Percentiles rank a stretch among this genome's conserved stretches.
Evolutionary conservation across 2,888 invertebrate species (phyloP).

Genomic region (Meiosimyza platycephala): DNA sequence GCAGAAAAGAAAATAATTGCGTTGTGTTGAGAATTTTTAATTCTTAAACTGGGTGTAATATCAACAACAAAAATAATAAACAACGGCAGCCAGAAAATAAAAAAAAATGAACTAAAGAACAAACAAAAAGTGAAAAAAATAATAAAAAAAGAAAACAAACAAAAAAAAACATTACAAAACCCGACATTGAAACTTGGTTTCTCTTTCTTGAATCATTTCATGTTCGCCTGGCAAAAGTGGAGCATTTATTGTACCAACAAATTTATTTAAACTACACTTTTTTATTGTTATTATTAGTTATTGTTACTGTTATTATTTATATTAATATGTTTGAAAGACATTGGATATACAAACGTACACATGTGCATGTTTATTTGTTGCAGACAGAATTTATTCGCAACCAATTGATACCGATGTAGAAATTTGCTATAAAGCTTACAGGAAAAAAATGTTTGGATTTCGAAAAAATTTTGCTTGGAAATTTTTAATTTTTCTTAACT

Average conservation of each 20-base stretch:
- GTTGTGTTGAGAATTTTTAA: conserved; percentile 38
- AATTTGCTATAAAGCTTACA: too few relatives aligned
- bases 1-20: conserved; percentile 32
- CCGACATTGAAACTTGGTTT: conserved; percentile 40
- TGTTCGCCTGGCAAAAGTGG: conserved; percentile 67
- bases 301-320: conserved; percentile 6
- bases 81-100: conserved; percentile 30
- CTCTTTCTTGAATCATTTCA: conserved; percentile 44
- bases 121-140: conserved; percentile 11
- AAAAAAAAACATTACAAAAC: conserved; percentile 23
- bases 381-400: too few relatives aligned
- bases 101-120: conserved; percentile 22
- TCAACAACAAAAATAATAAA: conserved; percentile 24
- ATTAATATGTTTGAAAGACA: background rate
- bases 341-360: too few relatives aligned
- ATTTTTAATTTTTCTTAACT: too few relatives aligned
- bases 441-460: too few relatives aligned
- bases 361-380: too few relatives aligned
- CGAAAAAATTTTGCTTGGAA: too few relatives aligned
- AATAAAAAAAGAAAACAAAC: background rate
- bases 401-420: too few relatives aligned
- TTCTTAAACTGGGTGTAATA: conserved; percentile 37
- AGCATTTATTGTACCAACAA: conserved; percentile 67
- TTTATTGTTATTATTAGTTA: conserved; percentile 6
- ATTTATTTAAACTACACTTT: conserved; percentile 41